These are phyloP conservation scores for Cryptoprocta ferox DNA, from an alignment of 2,797 vertebrate species.

Conservation along the genomic window DNA sequence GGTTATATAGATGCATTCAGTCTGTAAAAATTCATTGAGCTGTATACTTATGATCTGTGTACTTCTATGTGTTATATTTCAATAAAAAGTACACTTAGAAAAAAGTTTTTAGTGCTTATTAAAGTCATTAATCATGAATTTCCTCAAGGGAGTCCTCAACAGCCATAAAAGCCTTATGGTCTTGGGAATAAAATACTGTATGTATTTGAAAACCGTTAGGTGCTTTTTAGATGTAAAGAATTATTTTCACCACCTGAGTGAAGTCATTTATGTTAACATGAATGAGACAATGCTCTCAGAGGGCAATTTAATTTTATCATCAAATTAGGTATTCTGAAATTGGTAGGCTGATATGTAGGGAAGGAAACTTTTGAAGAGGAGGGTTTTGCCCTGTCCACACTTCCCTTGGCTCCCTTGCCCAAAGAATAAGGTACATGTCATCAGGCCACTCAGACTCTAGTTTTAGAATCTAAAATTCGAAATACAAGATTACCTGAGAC, in stretches of 20 bases:
- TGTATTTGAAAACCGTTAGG: slow-evolving; percentile 35
- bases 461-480: slow-evolving; percentile 32
- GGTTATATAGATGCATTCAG: neutral
- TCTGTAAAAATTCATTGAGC: neutral
- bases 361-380: neutral
- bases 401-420: neutral
- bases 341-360: neutral
- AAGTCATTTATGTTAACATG: neutral
- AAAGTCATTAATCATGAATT: neutral
- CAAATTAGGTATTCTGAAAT: slow-evolving; percentile 12
- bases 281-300: neutral
- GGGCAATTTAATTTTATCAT: slow-evolving; percentile 47
- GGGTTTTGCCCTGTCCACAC: neutral
- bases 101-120: neutral
- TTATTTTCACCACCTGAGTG: neutral
- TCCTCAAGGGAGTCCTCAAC: neutral
- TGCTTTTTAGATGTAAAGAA: slow-evolving; percentile 16
- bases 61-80: neutral
- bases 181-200: neutral
- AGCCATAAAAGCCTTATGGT: neutral
- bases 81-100: neutral
- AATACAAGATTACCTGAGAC: neutral
- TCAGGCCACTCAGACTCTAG: neutral
- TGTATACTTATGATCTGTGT: neutral
- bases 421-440: neutral